These are phyloP conservation scores for Troglohyphantes excavatus DNA, from an alignment of 2,888 invertebrate genomes.

Conservation along the genomic window DNA sequence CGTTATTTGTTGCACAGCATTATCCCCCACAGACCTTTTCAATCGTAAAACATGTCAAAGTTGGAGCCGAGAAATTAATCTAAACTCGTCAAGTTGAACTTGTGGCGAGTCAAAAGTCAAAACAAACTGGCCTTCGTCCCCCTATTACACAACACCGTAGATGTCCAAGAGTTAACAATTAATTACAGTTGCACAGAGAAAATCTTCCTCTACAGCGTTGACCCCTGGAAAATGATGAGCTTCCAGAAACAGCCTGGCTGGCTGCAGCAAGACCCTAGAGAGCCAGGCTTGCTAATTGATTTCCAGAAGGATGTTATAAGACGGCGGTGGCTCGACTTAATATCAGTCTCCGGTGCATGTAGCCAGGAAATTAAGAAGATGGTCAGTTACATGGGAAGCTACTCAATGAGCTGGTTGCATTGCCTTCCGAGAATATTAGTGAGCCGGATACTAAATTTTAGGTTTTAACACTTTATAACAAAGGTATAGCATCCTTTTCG, in stretches of 20 bases:
- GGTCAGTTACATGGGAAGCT: too few species aligned
- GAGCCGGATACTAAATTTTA: too few species aligned
- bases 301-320: conserved; percentile 7
- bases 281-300: conserved; percentile 21
- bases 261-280: not conserved
- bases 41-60: too few species aligned
- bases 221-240: conserved; percentile 14
- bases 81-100: conserved; percentile 12
- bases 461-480: too few species aligned
- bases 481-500: too few species aligned
- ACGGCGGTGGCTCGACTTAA: not conserved
- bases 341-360: not conserved
- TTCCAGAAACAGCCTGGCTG: not conserved
- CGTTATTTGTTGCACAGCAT: too few species aligned
- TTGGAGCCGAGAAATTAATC: not conserved
- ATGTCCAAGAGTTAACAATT: conserved; percentile 51
- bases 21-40: too few species aligned
- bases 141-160: conserved; percentile 36
- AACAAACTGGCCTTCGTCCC: conserved; percentile 38
- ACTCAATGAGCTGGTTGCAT: too few species aligned
- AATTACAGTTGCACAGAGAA: conserved; percentile 35
- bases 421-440: too few species aligned
- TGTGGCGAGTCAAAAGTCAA: conserved; percentile 44
- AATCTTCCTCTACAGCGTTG: conserved; percentile 19
- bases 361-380: too few species aligned